Base-by-base conservation (phyloP, 2,113 vertebrate species). In the Prochilodus magdalenae region DNA sequence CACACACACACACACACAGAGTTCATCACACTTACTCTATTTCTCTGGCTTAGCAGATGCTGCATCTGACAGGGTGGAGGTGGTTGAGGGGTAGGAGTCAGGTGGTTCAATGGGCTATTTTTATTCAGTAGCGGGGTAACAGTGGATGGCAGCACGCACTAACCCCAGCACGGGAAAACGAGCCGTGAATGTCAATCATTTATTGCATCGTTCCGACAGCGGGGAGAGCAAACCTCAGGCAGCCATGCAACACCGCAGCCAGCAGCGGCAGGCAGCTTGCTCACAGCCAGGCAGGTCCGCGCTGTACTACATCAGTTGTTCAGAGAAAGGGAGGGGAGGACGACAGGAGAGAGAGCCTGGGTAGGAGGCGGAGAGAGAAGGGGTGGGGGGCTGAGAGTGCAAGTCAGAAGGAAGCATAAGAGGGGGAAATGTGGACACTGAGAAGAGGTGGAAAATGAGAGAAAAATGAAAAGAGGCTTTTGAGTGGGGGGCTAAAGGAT, bases 171-270 rank as follows among this genome's bases (percentile, higher is more conserved):
- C 24, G 55, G 80, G 63, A 81, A 83, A 83, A 78, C 66, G 49
- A 82, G 71, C 65, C 77, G 44, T 83, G 81, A 75, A 83, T 80
- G 73, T 82, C 79, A 80, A 72, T 84, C 81, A 77, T 74, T 75
- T 60, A 70, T 44, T 29, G 60, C 72, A 63, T 70, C 29, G 79
- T 86, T 88, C 83, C 65, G 67, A 82, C 36, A 49, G 24, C 53
- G 51, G 14, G 26, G 24, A 69, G 26, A 47, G 26, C 75, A 66
- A 15, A 33, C 47, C 14, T 75, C 33, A 22, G 60, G 49, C 69
- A 81, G 70, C 71, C 51, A 70, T 22, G n/a, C 71, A 55, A 8
- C 18, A 24, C 29, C 13, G 63, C 59, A 2, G 71, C 47, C 70
- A 80, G 59, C 60, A 65, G 79, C 27, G 20, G 18, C 70, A 51